phyloP scores from a whole-genome alignment of 1,140 invertebrate species.

The Drosophila chauvacae region DNA sequence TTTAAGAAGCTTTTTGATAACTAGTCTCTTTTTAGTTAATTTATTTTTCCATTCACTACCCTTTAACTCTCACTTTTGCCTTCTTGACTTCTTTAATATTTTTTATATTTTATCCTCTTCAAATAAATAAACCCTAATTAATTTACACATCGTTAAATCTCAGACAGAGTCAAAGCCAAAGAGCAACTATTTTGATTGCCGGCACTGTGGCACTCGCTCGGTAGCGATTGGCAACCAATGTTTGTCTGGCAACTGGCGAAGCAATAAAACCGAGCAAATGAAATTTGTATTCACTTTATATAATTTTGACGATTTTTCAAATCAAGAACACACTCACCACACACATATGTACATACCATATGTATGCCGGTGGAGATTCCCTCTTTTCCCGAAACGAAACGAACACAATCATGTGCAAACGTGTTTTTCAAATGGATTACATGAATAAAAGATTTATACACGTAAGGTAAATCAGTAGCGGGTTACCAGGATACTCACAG shows the following conservation, averaged over 20 bases:
- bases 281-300: slow-evolving; percentile 83
- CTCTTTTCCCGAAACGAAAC: slow-evolving; percentile 56
- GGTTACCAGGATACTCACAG: slow-evolving; percentile 68
- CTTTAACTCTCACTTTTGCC: neutral
- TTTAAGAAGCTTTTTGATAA: neutral
- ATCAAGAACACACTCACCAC: slow-evolving; percentile 48
- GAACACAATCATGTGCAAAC: slow-evolving; percentile 82
- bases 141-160: slow-evolving; percentile 6
- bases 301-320: slow-evolving; percentile 82
- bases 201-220: slow-evolving; percentile 2
- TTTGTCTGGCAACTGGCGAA: slow-evolving; percentile 56
- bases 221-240: slow-evolving; percentile 54
- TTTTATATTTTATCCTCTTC: neutral
- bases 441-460: slow-evolving; percentile 84
- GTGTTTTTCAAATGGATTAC: slow-evolving; percentile 83
- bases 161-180: slow-evolving; percentile 4
- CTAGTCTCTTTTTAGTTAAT: too few species aligned
- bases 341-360: neutral
- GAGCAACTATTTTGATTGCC: slow-evolving; percentile 32
- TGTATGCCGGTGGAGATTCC: slow-evolving; percentile 39
- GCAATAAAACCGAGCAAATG: slow-evolving; percentile 78
- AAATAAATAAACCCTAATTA: neutral
- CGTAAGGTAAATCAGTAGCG: slow-evolving; percentile 81
- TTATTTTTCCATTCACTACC: neutral
- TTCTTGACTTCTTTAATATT: neutral